A percentile compares a stretch with the other conserved stretches of the same genome.
Conservation (phyloP, 2,797 vertebrate genomes). For the Eremophila alpestris region DNA sequence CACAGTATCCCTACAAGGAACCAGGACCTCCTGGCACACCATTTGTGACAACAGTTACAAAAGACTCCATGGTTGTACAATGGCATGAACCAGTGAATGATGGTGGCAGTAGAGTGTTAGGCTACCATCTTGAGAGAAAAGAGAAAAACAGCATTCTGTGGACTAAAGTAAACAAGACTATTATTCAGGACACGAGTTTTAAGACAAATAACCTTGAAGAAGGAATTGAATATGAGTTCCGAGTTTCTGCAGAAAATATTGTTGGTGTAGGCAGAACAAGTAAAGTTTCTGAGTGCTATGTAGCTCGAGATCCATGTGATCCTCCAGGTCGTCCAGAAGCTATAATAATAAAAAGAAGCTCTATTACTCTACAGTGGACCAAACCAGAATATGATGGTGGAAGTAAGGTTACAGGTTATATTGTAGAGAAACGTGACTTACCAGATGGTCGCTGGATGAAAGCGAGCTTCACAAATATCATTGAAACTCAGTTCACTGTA, state of each 20-base stretch:
- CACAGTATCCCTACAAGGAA: conserved; percentile 97
- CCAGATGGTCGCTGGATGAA: conserved; percentile 98
- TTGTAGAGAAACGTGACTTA: conserved; percentile 95
- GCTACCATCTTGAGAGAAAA: conserved; percentile 97
- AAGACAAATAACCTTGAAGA: conserved; percentile 94
- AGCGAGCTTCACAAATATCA: conserved; percentile 96
- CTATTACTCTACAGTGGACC: conserved; percentile 92
- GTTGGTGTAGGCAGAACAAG: conserved; percentile 95
- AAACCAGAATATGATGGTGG: conserved; percentile 98
- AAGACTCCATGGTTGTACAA: conserved; percentile 92
- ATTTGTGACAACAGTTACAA: conserved; percentile 86
- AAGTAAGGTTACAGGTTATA: conserved; percentile 94
- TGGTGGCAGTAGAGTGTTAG: conserved; percentile 91
- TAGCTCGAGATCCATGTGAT: conserved; percentile 96
- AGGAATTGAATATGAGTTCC: conserved; percentile 96
- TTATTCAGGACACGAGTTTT: conserved; percentile 90
- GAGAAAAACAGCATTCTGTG: conserved; percentile 99
- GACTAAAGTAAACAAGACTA: conserved; percentile 94
- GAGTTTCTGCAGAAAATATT: conserved; percentile 97
- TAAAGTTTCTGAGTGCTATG: conserved; percentile 93
- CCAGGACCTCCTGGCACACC: conserved; percentile 98
- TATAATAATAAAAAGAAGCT: conserved; percentile 89
- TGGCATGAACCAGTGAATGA: conserved; percentile 96
- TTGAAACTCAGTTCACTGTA: conserved; percentile 93
- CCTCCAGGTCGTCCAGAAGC: conserved; percentile 94